Percentiles rank a stretch among this genome's conserved stretches.
These are phyloP conservation scores for Anneissia japonica DNA, from an alignment of 35 echinoderm and acorn worm species.

Conservation along the genomic window DNA sequence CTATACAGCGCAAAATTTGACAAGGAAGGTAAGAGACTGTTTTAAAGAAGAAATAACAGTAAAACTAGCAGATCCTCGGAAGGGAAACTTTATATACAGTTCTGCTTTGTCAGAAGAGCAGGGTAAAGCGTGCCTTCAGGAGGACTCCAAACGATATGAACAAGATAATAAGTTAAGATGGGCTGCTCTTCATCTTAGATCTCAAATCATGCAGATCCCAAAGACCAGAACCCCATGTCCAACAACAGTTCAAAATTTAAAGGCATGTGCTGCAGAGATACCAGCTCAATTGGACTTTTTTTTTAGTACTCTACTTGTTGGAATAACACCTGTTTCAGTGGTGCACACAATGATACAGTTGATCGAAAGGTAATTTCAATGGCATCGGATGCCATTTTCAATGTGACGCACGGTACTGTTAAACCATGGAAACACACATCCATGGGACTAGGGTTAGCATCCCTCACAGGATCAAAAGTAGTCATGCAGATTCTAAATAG, in stretches of 20 bases:
- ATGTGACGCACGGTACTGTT: constrained; percentile 50
- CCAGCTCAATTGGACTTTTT: constrained; percentile 57
- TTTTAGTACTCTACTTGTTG: constrained; percentile 67
- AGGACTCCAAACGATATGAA: constrained; percentile 22
- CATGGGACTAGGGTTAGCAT: constrained; percentile 52
- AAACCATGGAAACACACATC: constrained; percentile 72
- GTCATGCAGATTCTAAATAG: constrained; percentile 58
- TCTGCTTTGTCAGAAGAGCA: constrained; percentile 36
- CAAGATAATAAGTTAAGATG: constrained; percentile 55
- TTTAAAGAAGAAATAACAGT: constrained; percentile 36
- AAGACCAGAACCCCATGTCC: constrained; percentile 63
- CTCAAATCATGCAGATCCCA: constrained; percentile 36
- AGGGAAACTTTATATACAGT: constrained; percentile 57
- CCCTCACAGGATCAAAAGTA: constrained; percentile 71
- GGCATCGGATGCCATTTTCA: constrained; percentile 67
- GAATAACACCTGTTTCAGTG: constrained; percentile 12
- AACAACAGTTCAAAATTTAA: constrained; percentile 58
- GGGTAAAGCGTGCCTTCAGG: constrained; percentile 14
- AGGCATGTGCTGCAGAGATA: constrained; percentile 49
- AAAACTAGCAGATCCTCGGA: constrained; percentile 32
- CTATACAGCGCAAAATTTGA: constrained; percentile 48
- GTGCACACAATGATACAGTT: constrained; percentile 30
- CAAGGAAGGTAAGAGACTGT: constrained; percentile 43
- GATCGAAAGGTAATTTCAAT: constrained; percentile 57
- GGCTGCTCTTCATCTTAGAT: constrained; percentile 53